Evolutionary conservation across 2,888 invertebrate genomes (phyloP), one percentile per base, ranked within the genome.

Genomic region (Reticulitermes lucifugus): DNA sequence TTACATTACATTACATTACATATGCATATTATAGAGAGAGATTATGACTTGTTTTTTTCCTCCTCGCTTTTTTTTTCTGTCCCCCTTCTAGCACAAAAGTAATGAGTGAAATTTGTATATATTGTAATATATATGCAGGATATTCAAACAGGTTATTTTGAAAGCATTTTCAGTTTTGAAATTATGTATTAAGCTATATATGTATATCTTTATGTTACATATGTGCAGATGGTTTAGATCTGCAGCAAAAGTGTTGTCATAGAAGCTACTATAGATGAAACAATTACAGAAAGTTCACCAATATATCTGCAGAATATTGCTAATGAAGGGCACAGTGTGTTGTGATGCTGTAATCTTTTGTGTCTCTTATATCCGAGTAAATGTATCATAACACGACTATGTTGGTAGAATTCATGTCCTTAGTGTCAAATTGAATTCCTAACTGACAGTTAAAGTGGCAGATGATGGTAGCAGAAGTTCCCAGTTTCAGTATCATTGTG

Each of bases 401-500:
- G 80, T 80, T 55, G 46, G 22, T 60, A 80, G 80, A 59, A 80
- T 80, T 55, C 80, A 80, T 80, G 60, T 60, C 80, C 60, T n/a
- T 65, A n/a, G n/a, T 65, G 25, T n/a, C n/a, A n/a, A 25, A 25
- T 6, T n/a, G 65, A 6, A 65, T 65, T 25, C 65, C 3, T 65
- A n/a, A n/a, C 14, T n/a, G 65, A 14, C 0, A 65, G 65, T 65
- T n/a, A 25, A 65, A 25, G 9, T 65, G 65, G 25, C 65, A 5
- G 55, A 55, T 14, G 65, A 65, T 10, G 65, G n/a, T 65, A 65
- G 65, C 55, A 2, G 14, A 55, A 65, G 25, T 25, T 65, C 21
- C 25, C 25, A 25, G 3, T 5, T 65, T 65, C 65, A n/a, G 25
- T 65, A n/a, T 65, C 14, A 14, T 6, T 65, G 65, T 65, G 65